A percentile compares a stretch with the other conserved stretches of the same genome.
phyloP scores from a whole-genome alignment of 2,888 invertebrate species.

The Platynereis dumerilii region DNA sequence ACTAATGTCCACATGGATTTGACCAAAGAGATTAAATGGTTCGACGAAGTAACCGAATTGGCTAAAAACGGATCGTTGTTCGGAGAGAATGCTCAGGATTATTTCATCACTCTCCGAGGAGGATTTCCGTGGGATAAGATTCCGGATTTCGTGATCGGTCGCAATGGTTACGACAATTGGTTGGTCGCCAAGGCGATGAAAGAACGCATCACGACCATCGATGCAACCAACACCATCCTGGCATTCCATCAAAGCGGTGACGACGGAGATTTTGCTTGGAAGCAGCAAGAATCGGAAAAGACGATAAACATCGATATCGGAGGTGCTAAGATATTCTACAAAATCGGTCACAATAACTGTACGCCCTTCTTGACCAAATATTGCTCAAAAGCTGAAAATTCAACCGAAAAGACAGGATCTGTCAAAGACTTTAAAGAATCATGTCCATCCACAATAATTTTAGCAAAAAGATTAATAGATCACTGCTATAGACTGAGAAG shows the following conservation, averaged over 20 bases:
- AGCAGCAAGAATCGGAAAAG: no score
- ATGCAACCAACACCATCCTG: not conserved
- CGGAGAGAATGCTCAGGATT: conserved; percentile 1
- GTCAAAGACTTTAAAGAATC: no score
- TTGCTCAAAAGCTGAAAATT: no score
- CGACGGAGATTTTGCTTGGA: conserved; percentile 1
- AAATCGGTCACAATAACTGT: no score
- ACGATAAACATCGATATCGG: no score
- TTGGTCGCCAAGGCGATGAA: not conserved
- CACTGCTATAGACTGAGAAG: no score
- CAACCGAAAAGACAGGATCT: no score
- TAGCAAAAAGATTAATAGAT: no score
- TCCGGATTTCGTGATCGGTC: conserved; percentile 1
- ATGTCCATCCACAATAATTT: no score
- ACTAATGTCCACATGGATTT: not conserved
- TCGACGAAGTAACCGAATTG: not conserved
- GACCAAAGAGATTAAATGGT: not conserved
- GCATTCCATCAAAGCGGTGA: conserved; percentile 1
- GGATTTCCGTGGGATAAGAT: conserved; percentile 4
- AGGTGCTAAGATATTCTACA: no score
- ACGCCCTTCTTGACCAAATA: no score
- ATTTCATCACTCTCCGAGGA: not conserved
- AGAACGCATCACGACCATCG: not conserved
- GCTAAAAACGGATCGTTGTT: not conserved
- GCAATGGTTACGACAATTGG: conserved; percentile 3